Base-by-base conservation (phyloP, 2,888 invertebrate species). In the Lasioglossum pauxillum region DNA sequence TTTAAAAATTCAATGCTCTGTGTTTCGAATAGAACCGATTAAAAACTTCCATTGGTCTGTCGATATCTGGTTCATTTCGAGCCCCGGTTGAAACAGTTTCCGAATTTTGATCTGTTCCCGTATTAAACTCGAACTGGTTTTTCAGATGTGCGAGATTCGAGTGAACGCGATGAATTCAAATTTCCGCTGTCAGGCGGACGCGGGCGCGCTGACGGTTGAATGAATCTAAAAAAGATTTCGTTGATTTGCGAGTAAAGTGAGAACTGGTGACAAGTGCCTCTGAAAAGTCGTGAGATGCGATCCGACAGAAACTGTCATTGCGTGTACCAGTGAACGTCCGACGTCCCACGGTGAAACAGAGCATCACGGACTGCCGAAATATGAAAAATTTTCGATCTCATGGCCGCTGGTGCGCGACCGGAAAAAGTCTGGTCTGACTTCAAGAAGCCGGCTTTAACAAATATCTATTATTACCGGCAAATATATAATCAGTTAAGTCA, bases 271-370 rank as follows among this genome's bases (percentile, higher is more conserved):
- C 69, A 53, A 71, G 57, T 46, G 49, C 41, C 60, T 49, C 8
- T 19, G 75, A 10, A 46, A 60, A 19, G 23, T 81, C 41, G 46
- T 14, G 53, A 5, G 64, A 84, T 77, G 27, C 74, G 73, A 81
- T 77, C 35, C 38, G 57, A 81, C 72, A 38, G 83, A 73, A 35
- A 35, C 46, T 81, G 83, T 84, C 73, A 69, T 69, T 71, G 57
- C 67, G 27, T n/a, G 35, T 64, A 14, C 35, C 71, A 19, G 41
- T 10, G 41, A 67, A 78, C 41, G 57, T n/a, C 38, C 71, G 71
- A n/a, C 12, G 14, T 35, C 3, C 67, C 19, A 14, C 7, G 16
- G 53, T 19, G 60, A 76, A 76, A 80, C 53, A 46, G 82, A 74
- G 64, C 77, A 64, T 67, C 78, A 49, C 53, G 53, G 38, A 7